These are phyloP conservation scores for Endotricha flammealis DNA, from an alignment of 2,888 invertebrate genomes.

Conservation along the genomic window DNA sequence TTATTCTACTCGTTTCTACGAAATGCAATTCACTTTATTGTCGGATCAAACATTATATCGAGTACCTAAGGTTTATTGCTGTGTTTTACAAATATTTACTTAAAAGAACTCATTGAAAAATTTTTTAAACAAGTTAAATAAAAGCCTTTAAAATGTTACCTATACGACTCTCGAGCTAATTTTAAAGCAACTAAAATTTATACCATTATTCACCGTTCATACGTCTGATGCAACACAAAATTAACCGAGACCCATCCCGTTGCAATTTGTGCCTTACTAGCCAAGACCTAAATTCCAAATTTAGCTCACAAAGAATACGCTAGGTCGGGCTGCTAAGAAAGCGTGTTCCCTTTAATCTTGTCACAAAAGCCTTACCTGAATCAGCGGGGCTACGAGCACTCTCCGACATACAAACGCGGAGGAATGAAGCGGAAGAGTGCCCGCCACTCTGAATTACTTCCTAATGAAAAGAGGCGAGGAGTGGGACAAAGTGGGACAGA, in stretches of 20 bases:
- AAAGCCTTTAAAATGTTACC: neutral
- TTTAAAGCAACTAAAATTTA: conserved; percentile 15
- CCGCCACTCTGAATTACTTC: conserved; percentile 75
- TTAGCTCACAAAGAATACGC: conserved; percentile 54
- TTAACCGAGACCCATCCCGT: conserved; percentile 21
- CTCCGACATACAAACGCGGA: conserved; percentile 63
- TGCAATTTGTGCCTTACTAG: conserved; percentile 28
- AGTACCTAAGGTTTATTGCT: neutral
- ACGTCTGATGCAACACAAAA: conserved; percentile 17
- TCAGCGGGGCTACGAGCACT: conserved; percentile 67
- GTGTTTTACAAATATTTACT: no score
- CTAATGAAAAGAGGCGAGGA: conserved; percentile 75
- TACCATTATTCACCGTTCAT: conserved; percentile 14
- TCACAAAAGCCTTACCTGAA: conserved; percentile 76
- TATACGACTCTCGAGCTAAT: conserved; percentile 8
- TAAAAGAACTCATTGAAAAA: no score
- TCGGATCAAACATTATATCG: neutral
- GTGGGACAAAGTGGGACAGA: conserved; percentile 55
- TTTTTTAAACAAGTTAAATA: no score
- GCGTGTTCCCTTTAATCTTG: conserved; percentile 73
- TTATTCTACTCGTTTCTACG: conserved; percentile 1
- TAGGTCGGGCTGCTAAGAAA: conserved; percentile 50
- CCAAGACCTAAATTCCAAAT: conserved; percentile 60
- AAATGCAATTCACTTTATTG: conserved; percentile 1
- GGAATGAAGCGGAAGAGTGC: conserved; percentile 75